phyloP scores from a whole-genome alignment of 2,113 vertebrate species.

The Pithys albifrons region DNA sequence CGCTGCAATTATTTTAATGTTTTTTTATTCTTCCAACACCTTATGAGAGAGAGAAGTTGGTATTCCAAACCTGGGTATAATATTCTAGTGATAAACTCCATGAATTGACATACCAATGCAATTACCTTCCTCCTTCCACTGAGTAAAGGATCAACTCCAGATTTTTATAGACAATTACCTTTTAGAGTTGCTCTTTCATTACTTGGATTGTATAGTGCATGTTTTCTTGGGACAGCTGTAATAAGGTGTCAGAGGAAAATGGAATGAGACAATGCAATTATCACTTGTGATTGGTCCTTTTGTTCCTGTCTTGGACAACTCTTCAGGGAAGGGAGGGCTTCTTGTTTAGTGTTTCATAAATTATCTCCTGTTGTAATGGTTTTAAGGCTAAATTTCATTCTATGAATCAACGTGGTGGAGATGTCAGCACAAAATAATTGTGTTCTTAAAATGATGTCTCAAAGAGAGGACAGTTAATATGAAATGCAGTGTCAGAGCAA shows the following conservation, averaged over 20 bases:
- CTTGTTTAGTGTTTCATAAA: conserved; percentile 37
- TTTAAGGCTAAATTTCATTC: conserved; percentile 6
- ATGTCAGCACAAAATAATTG: background rate
- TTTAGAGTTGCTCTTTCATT: conserved; percentile 28
- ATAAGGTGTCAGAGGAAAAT: conserved; percentile 34
- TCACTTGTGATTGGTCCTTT: background rate
- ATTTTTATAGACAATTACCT: conserved; percentile 30
- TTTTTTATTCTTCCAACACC: background rate
- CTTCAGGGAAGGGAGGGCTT: background rate
- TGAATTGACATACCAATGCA: background rate
- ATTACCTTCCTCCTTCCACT: background rate
- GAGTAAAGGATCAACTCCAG: background rate
- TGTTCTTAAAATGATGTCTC: background rate
- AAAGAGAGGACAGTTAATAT: background rate
- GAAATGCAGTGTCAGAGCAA: background rate
- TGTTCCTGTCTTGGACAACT: background rate
- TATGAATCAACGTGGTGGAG: background rate
- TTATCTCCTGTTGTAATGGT: background rate
- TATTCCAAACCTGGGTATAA: background rate
- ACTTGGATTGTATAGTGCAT: background rate
- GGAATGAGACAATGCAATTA: conserved; percentile 38
- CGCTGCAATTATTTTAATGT: background rate
- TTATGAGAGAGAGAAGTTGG: background rate
- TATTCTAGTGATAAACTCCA: background rate
- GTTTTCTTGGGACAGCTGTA: conserved; percentile 34